These are phyloP conservation scores for Aspidapion aeneum DNA, from an alignment of 2,888 invertebrate genomes.

Conservation along the genomic window DNA sequence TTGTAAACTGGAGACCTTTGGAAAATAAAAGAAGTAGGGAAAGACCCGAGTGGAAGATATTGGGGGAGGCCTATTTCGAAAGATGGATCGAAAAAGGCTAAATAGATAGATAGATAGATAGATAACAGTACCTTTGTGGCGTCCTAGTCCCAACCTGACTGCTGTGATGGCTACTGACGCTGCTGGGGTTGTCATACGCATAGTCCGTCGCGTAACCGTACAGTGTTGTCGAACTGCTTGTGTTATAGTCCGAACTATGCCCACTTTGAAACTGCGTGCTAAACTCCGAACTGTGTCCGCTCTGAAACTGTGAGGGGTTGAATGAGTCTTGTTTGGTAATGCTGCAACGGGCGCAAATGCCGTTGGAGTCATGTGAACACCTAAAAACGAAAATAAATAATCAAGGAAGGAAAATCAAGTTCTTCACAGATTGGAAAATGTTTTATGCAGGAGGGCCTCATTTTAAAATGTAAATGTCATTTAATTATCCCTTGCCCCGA, in stretches of 20 bases:
- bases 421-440: too few species aligned
- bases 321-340: neutral
- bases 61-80: too few species aligned
- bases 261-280: constrained; percentile 20
- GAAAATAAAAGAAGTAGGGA: too few species aligned
- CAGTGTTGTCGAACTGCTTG: constrained; percentile 42
- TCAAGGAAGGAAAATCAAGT: too few species aligned
- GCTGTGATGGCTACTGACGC: constrained; percentile 49
- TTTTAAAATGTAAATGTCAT: too few species aligned
- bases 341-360: neutral
- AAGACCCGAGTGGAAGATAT: too few species aligned
- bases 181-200: constrained; percentile 57
- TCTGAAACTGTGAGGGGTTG: neutral
- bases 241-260: constrained; percentile 36
- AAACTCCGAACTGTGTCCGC: constrained; percentile 45
- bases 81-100: too few species aligned
- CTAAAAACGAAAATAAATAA: too few species aligned
- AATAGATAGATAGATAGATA: too few species aligned
- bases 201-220: constrained; percentile 50
- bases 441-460: too few species aligned
- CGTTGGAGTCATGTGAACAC: neutral
- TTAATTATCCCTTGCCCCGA: too few species aligned
- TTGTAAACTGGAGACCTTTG: too few species aligned
- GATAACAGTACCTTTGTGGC: constrained; percentile 45
- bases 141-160: constrained; percentile 46